Base-by-base conservation (phyloP, 2,888 invertebrate genomes). In the Sarcophaga caerulescens region DNA sequence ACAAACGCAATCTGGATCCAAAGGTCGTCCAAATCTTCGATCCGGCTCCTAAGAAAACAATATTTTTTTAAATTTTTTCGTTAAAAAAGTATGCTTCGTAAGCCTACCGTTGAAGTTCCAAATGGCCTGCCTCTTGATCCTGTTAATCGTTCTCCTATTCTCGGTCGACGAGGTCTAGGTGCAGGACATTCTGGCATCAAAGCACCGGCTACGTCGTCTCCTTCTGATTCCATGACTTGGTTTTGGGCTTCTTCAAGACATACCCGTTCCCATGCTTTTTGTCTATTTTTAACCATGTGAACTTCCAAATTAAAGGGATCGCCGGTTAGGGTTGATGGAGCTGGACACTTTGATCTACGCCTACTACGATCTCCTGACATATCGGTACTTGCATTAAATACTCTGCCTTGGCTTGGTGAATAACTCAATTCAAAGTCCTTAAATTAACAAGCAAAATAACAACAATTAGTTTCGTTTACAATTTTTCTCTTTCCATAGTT, bases 261-360 rank as follows among this genome's bases (percentile, higher is more conserved):
- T 44, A 66, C 44, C 4, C 65, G 14, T n/a, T 63, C n/a, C 12
- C 75, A 52, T 14, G 76, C 71, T 11, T 71, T 21, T 14, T 62
- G 65, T 47, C 71, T 80, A 52, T 35, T 66, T 68, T 59, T 81
- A 10, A 76, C 73, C 69, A 85, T 77, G 69, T 81, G 74, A 21
- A 35, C 45, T 52, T 73, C 76, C 1, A 77, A 4, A 47, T 65
- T 62, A 10, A 74, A 35, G n/a, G 12, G 73, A 47, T 4, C 35
- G 14, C 2, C 60, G 25, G 47, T 57, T 19, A 57, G 23, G 14
- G 47, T n/a, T 4, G 35, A 35, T 35, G 35, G 2, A 35, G 8
- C 35, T 35, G 35, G 35, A 35, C 35, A 57, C 57, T 57, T 17
- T 57, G 57, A 1, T 17, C 57, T 57, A 35, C 35, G 35, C 35